phyloP scores from a whole-genome alignment of 1,140 invertebrate genomes.

The Drosophila tani region DNA sequence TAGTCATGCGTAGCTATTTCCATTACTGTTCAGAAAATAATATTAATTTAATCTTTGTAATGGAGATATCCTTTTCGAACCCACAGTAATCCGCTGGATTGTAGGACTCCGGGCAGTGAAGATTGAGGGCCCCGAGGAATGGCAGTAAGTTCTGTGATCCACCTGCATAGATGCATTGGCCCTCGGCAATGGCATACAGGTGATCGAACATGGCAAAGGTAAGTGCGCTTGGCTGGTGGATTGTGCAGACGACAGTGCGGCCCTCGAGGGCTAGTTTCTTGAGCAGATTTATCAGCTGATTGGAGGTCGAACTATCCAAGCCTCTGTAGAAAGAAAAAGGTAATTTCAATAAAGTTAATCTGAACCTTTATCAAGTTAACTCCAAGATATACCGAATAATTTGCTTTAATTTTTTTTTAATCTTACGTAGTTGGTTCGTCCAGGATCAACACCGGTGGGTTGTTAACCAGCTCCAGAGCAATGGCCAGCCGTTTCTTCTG shows the following conservation, averaged over 20 bases:
- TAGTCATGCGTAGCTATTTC: slow-evolving; percentile 94
- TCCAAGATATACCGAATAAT: too few species aligned
- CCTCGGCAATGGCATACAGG: slow-evolving; percentile 92
- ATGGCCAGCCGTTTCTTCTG: slow-evolving; percentile 95
- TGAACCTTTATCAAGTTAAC: neutral
- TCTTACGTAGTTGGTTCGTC: slow-evolving; percentile 97
- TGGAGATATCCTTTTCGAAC: slow-evolving; percentile 54
- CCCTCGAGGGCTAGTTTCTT: slow-evolving; percentile 94
- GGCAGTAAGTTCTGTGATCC: slow-evolving; percentile 90
- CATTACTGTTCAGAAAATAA: slow-evolving; percentile 88
- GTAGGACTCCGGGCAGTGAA: slow-evolving; percentile 94
- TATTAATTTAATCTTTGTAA: neutral
- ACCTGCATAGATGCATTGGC: slow-evolving; percentile 94
- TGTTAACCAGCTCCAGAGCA: slow-evolving; percentile 93
- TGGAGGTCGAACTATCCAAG: slow-evolving; percentile 95
- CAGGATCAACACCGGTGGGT: slow-evolving; percentile 95
- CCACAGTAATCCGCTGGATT: slow-evolving; percentile 96
- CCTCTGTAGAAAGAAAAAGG: slow-evolving; percentile 87
- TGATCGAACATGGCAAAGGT: slow-evolving; percentile 96
- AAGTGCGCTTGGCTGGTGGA: slow-evolving; percentile 95
- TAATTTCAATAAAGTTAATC: neutral
- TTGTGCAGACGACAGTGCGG: slow-evolving; percentile 95
- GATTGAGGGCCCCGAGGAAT: slow-evolving; percentile 89
- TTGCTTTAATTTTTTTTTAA: neutral
- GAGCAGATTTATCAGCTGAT: slow-evolving; percentile 93